phyloP scores from a whole-genome alignment of 2,113 vertebrate species.

The Megaceryle maxima region DNA sequence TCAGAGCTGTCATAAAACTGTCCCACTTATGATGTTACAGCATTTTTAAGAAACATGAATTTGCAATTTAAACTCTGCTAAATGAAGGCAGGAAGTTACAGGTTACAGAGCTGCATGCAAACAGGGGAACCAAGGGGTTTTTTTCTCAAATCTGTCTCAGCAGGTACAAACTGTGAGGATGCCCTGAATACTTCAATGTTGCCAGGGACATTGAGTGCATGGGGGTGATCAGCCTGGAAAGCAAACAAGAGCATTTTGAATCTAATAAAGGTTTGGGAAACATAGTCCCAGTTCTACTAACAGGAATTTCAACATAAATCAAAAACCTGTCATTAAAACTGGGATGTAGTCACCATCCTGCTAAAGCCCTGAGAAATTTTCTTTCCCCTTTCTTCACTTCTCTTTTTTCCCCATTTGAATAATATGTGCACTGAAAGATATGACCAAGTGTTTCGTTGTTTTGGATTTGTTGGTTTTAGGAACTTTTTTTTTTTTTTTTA shows the following conservation, averaged over 20 bases:
- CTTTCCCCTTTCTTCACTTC: not conserved
- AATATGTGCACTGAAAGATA: not conserved
- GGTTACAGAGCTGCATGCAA: slow-evolving; percentile 62
- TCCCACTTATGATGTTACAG: slow-evolving; percentile 70
- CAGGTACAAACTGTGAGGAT: slow-evolving; percentile 14
- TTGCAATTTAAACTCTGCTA: slow-evolving; percentile 70
- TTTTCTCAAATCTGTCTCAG: not conserved
- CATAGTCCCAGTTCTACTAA: not conserved
- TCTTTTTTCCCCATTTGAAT: not conserved
- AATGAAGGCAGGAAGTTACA: slow-evolving; percentile 62
- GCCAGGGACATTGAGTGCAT: not conserved
- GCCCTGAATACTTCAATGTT: not conserved
- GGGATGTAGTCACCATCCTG: not conserved
- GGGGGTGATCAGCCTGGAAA: not conserved
- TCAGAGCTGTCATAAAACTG: slow-evolving; percentile 70
- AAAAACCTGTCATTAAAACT: not conserved
- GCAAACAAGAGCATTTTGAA: not conserved
- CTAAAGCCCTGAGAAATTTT: not conserved
- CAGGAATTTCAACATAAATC: not conserved
- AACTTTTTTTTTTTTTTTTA: not conserved
- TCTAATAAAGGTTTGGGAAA: not conserved
- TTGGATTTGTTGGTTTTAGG: not conserved
- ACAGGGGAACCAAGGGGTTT: not conserved
- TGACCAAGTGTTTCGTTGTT: not conserved
- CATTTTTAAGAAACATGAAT: slow-evolving; percentile 73